Evolutionary conservation across 53 echinoderm and acorn worm species (phyloP), one percentile per base, ranked within the genome.

Genomic region (Holothuria leucospilota): DNA sequence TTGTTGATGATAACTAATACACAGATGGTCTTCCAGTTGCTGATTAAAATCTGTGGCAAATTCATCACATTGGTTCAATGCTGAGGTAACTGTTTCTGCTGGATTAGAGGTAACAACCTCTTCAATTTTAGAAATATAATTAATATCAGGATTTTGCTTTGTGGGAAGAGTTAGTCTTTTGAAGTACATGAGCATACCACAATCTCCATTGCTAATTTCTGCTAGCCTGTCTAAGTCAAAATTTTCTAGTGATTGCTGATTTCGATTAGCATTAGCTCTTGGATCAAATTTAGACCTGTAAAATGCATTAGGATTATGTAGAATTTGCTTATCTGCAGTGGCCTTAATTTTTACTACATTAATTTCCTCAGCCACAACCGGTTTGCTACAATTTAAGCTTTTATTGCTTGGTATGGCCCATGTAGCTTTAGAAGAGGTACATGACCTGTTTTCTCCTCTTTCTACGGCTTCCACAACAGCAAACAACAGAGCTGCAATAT

Each of bases 171-270:
- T 56, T 68, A 86, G 11, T 26, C 58, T 86, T 38, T 86, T 69
- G 23, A 18, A 27, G 40, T 93, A 86, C 56, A 88, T 71, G 10
- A 93, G 77, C 58, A 93, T 13, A 10, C 93, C 90, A 88, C 93
- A 90, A 78, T 93, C 87, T 40, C 93, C 90, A 73, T 90, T 87
- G 20, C 88, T 93, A 18, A 93, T 93, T 20, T 60, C 38, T 23
- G 93, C 90, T 28, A 93, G 82, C 29, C 68, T 51, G 41, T 93
- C 93, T 25, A 90, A 38, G 69, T 90, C 63, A 72, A 90, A 93
- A 8, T 39, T 34, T 7, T 51, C 70, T 16, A 93, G 15, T 62
- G 86, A 41, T 30, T 77, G 86, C 0, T 86, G 15, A 5, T 15
- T 29, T 56, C 90, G 77, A 78, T 90, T 42, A 2, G 52, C 39